phyloP scores from a whole-genome alignment of 2,888 invertebrate species.

The Ochropleura leucogaster region DNA sequence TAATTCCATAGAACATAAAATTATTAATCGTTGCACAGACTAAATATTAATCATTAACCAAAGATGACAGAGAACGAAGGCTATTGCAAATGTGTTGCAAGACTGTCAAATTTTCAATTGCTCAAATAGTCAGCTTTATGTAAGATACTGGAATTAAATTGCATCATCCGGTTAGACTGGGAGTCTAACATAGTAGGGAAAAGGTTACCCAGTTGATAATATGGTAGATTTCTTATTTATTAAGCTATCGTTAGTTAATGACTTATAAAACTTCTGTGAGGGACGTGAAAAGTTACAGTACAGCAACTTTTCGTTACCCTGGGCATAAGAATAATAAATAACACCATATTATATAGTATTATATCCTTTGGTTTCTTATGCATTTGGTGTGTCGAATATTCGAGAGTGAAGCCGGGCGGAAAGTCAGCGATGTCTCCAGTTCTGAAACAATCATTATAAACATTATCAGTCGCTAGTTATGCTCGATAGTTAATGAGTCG shows the following conservation, averaged over 20 bases:
- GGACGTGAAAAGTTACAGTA: not conserved
- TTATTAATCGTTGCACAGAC: not conserved
- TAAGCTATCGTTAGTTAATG: not conserved
- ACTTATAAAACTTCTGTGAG: not conserved
- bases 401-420: slow-evolving; percentile 32
- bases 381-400: slow-evolving; percentile 45
- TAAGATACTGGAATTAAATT: too few species aligned
- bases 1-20: not conserved
- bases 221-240: too few species aligned
- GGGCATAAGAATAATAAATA: slow-evolving; percentile 36
- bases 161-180: not conserved
- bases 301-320: slow-evolving; percentile 22
- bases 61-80: not conserved
- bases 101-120: not conserved
- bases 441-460: slow-evolving; percentile 55
- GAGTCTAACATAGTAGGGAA: not conserved
- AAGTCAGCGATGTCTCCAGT: slow-evolving; percentile 54
- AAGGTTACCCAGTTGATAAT: not conserved
- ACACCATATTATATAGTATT: slow-evolving; percentile 21
- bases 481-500: slow-evolving; percentile 44
- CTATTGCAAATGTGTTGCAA: not conserved
- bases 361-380: slow-evolving; percentile 34
- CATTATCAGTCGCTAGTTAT: slow-evolving; percentile 39
- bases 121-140: not conserved
- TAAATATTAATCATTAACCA: slow-evolving; percentile 6